Base-by-base conservation (phyloP, 1,140 invertebrate species). In the Formica selysi region DNA sequence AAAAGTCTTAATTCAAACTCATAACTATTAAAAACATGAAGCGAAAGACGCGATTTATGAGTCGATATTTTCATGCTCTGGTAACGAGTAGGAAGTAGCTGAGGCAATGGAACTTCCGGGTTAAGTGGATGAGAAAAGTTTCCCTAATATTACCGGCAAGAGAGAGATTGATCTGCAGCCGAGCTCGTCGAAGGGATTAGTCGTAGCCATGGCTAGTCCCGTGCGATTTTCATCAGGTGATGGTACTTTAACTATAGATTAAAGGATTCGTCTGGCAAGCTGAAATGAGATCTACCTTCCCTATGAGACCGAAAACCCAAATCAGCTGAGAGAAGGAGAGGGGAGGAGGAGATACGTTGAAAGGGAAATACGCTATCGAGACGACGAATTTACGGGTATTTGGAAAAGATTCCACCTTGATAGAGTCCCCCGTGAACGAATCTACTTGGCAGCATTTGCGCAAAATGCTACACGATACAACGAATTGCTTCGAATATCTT, bases 91-190 rank as follows among this genome's bases (percentile, higher is more conserved):
- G 57, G 38, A 80, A 86, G 88, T 89, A 86, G 62, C 87, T 22
- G 76, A 51, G 44, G 84, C 70, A 86, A 84, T 84, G 70, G 78
- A 87, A 89, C 87, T 90, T 85, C 62, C 32, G 80, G 70, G 86
- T 90, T 90, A 90, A 90, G 88, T 90, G 89, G 88, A 90, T 90
- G 89, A 89, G 89, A 87, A 90, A 90, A 90, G 89, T 90, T 90
- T 90, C 74, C 51, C 80, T 90, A 90, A 90, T 89, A 89, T 73
- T 51, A 65, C 54, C 86, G 36, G 29, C 68, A 85, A 59, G 59
- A 19, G 70, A 74, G 74, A 76, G 74, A 88, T 86, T 88, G 87
- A 89, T 89, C 70, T 86, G 78, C 76, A 68, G 65, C 26, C 48
- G 87, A 62, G 76, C 62, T 80, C 68, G 67, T 89, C 74, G 80